Evolutionary conservation across 2,797 vertebrate genomes (phyloP).

Genomic region (Potorous gilbertii): DNA sequence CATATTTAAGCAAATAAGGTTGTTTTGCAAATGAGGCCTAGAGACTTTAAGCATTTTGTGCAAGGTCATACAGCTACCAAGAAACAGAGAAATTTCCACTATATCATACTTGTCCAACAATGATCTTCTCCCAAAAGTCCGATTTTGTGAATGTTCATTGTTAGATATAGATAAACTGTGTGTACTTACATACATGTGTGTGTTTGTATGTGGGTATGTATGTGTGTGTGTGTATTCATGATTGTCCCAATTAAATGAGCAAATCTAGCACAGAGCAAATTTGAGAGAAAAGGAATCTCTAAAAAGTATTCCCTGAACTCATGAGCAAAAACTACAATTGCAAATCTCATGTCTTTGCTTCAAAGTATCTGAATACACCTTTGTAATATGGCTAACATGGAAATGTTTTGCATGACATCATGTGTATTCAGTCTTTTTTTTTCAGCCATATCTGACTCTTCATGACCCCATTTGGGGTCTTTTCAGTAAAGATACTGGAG

Average conservation of each 20-base stretch:
- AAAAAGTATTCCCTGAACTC: conserved; percentile 36
- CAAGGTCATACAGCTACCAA: conserved; percentile 31
- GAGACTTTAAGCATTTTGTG: conserved; percentile 9
- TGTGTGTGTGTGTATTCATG: conserved; percentile 35
- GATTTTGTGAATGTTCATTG: conserved; percentile 42
- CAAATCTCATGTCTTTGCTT: conserved; percentile 15
- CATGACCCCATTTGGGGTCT: neutral
- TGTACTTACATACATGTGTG: conserved; percentile 19
- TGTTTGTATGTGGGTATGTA: neutral
- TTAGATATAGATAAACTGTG: conserved; percentile 55
- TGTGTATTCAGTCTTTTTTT: neutral
- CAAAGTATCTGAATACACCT: conserved; percentile 1
- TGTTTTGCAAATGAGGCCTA: neutral
- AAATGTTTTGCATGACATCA: neutral
- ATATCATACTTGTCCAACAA: conserved; percentile 43
- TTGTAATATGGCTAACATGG: conserved; percentile 9
- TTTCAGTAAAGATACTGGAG: neutral
- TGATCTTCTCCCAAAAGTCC: conserved; percentile 49
- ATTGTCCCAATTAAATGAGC: conserved; percentile 59
- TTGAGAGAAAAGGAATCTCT: neutral
- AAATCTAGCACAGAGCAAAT: conserved; percentile 59
- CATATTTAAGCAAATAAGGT: neutral
- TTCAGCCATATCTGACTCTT: neutral
- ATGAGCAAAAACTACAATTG: conserved; percentile 40
- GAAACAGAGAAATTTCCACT: conserved; percentile 34